phyloP scores from a whole-genome alignment of 2,113 vertebrate genomes.

The Asarcornis scutulata region DNA sequence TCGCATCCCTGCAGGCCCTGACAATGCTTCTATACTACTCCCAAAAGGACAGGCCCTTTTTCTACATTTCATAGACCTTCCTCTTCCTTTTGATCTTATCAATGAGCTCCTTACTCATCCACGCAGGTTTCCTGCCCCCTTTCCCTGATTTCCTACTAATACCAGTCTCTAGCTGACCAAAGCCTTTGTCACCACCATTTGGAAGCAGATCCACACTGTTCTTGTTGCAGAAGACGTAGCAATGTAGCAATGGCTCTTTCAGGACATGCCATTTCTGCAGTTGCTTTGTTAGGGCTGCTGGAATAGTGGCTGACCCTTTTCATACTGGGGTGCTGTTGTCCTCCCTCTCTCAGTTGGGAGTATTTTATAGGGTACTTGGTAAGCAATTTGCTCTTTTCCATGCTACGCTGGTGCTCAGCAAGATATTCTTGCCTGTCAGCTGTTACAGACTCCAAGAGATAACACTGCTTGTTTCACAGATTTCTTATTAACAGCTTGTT shows the following conservation, averaged over 20 bases:
- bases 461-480: slow-evolving; percentile 25
- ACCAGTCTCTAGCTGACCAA: background rate
- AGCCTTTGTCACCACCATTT: background rate
- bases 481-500: slow-evolving; percentile 50
- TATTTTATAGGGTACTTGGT: background rate
- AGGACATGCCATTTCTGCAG: background rate
- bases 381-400: slow-evolving; percentile 7
- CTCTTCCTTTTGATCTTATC: too few species aligned
- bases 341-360: background rate
- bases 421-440: slow-evolving; percentile 47
- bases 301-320: background rate
- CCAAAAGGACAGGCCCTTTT: too few species aligned
- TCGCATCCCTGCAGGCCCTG: too few species aligned
- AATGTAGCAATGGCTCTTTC: background rate
- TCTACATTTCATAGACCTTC: too few species aligned
- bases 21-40: too few species aligned
- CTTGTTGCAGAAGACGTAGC: background rate
- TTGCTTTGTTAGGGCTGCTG: background rate
- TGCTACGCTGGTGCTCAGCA: background rate
- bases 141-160: too few species aligned
- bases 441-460: slow-evolving; percentile 6
- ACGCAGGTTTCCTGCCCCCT: too few species aligned
- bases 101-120: too few species aligned
- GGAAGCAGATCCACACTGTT: background rate
- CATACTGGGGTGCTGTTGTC: background rate